Evolutionary conservation across 2,888 invertebrate genomes (phyloP).

Genomic region (Oligia strigilis): DNA sequence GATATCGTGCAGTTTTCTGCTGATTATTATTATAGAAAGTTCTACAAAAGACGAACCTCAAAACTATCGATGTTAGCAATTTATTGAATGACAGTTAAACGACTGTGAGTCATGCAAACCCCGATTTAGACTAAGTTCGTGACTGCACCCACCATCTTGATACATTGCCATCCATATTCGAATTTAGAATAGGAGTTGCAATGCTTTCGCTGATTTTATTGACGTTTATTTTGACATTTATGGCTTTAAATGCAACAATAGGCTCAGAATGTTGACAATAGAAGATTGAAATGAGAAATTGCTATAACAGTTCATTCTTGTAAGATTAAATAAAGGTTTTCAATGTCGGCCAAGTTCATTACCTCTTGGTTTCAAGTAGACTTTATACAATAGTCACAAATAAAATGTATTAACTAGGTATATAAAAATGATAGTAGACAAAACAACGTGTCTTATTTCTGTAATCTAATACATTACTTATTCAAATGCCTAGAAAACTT

Average conservation of each 20-base stretch:
- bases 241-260: slow-evolving; percentile 8
- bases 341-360: slow-evolving; percentile 48
- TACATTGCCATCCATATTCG: slow-evolving; percentile 41
- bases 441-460: slow-evolving; percentile 13
- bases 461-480: slow-evolving; percentile 21
- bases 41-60: slow-evolving; percentile 18
- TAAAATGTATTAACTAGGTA: not conserved
- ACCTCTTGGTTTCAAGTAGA: slow-evolving; percentile 12
- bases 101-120: slow-evolving; percentile 57
- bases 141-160: slow-evolving; percentile 53
- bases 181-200: slow-evolving; percentile 51
- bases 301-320: not conserved
- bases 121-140: slow-evolving; percentile 58
- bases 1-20: slow-evolving; percentile 3
- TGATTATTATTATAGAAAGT: not conserved
- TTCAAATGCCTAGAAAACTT: slow-evolving; percentile 40
- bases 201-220: slow-evolving; percentile 50
- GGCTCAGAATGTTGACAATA: slow-evolving; percentile 2
- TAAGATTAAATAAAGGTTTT: slow-evolving; percentile 11
- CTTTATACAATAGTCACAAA: not conserved
- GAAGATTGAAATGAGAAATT: not conserved
- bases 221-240: slow-evolving; percentile 57
- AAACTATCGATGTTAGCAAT: slow-evolving; percentile 28
- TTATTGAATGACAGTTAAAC: slow-evolving; percentile 52
- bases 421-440: slow-evolving; percentile 5